Percentiles rank a stretch among this genome's conserved stretches.
These are phyloP conservation scores for Leptothorax acervorum DNA, from an alignment of 2,888 invertebrate genomes.

Conservation along the genomic window DNA sequence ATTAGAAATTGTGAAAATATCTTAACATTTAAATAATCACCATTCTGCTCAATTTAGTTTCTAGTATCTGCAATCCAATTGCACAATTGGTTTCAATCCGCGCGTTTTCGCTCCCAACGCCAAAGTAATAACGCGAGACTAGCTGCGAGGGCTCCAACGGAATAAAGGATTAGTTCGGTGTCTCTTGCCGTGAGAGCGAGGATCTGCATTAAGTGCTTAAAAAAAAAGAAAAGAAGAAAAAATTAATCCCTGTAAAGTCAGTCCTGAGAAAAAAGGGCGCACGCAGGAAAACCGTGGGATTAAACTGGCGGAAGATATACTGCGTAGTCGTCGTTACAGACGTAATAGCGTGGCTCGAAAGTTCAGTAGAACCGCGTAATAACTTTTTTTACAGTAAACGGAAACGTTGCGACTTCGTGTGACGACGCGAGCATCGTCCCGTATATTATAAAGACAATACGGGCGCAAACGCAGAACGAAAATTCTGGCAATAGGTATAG, in stretches of 20 bases:
- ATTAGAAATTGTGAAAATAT: neutral
- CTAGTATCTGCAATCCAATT: slow-evolving; percentile 55
- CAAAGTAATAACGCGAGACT: slow-evolving; percentile 60
- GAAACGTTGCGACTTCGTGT: slow-evolving; percentile 25
- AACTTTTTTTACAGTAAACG: slow-evolving; percentile 47
- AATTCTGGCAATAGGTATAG: neutral
- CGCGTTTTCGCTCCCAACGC: slow-evolving; percentile 9
- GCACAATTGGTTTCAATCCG: slow-evolving; percentile 69
- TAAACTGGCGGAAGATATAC: slow-evolving; percentile 72
- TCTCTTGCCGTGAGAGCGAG: slow-evolving; percentile 30
- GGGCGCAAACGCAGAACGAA: neutral
- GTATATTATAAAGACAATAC: neutral
- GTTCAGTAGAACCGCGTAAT: slow-evolving; percentile 40
- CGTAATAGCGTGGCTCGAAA: slow-evolving; percentile 49
- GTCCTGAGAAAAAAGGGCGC: slow-evolving; percentile 47
- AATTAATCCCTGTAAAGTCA: slow-evolving; percentile 68
- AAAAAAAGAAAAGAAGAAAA: slow-evolving; percentile 20
- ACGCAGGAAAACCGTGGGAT: slow-evolving; percentile 68
- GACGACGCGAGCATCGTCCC: slow-evolving; percentile 14
- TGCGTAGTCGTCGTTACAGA: slow-evolving; percentile 63
- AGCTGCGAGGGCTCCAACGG: slow-evolving; percentile 21
- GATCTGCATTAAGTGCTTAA: slow-evolving; percentile 58
- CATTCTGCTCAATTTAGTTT: slow-evolving; percentile 27
- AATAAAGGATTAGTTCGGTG: slow-evolving; percentile 60
- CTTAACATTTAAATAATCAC: slow-evolving; percentile 19